Evolutionary conservation across 2,113 vertebrate species (phyloP).

Genomic region (Pelobates fuscus): DNA sequence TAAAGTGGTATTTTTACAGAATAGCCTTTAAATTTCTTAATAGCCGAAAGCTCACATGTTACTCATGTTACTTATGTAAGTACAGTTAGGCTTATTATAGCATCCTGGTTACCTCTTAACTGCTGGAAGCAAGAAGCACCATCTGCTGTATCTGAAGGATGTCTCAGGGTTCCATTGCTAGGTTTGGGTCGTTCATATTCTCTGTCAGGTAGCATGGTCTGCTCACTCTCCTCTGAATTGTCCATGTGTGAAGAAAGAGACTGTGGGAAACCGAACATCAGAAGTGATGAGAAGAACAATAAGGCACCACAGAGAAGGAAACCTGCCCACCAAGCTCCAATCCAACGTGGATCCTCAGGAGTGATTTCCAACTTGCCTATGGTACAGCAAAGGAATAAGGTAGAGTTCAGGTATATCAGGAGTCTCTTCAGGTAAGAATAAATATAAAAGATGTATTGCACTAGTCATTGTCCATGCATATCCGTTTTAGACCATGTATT

Average conservation of each 20-base stretch:
- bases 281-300: conserved; percentile 92
- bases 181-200: conserved; percentile 82
- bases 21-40: no score
- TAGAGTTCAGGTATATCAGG: background rate
- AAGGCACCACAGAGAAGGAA: conserved; percentile 97
- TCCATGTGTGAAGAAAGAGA: conserved; percentile 77
- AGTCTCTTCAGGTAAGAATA: no score
- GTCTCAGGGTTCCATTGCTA: conserved; percentile 81
- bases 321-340: conserved; percentile 97
- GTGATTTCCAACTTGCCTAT: conserved; percentile 86
- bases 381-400: background rate
- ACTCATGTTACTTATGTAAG: no score
- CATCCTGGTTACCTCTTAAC: conserved; percentile 93
- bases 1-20: no score
- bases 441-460: no score
- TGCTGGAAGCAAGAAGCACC: conserved; percentile 89
- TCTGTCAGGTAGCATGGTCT: conserved; percentile 86
- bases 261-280: conserved; percentile 97
- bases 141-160: conserved; percentile 69
- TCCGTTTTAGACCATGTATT: no score
- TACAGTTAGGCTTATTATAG: no score
- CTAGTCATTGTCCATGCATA: no score
- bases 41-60: no score
- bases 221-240: conserved; percentile 78
- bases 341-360: conserved; percentile 95